Evolutionary conservation across 2,113 vertebrate genomes (phyloP), one percentile per base, ranked within the genome.

Genomic region (Promerops cafer): DNA sequence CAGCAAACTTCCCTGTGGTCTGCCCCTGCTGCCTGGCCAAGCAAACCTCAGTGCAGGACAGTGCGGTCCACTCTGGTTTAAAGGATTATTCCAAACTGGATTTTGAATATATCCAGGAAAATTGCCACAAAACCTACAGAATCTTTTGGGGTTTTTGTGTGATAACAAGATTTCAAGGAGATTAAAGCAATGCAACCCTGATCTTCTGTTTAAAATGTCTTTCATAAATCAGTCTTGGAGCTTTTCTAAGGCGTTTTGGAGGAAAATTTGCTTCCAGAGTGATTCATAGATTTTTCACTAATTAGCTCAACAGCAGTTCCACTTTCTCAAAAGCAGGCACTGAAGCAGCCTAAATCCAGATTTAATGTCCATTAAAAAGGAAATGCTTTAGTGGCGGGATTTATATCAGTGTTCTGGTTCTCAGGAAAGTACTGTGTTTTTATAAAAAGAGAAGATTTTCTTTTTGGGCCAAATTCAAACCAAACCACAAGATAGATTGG

Each of bases 281-380:
- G 61, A 94, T 94, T 95, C 10, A 94, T 68, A 72, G 57, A 33
- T 94, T 95, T 90, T 52, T 72, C 77, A 63, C 56, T 80, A 91
- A 90, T 87, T 84, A 83, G 64, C 57, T 93, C 26, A 82, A 57
- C 28, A 79, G 54, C 66, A 80, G 45, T 78, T 85, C 31, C 39
- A 68, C 56, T 74, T 76, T 91, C 77, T 91, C 35, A 60, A 54
- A 77, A 86, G 54, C 20, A 74, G 57, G 44, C 27, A 28, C 50
- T 39, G 69, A 90, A 79, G 61, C 63, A 78, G 63, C 71, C 68
- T 63, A 44, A 69, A 80, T 78, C 50, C 83, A 92, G 64, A 80
- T 90, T 77, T 83, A 66, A 82, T 72, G 47, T 39, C 52, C 77
- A 50, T 81, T 93, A 56, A 56, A 77, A 66, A 70, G 22, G 52